Evolutionary conservation across 2,888 invertebrate species (phyloP), one percentile per base, ranked within the genome.

Genomic region (Tachina lurida): DNA sequence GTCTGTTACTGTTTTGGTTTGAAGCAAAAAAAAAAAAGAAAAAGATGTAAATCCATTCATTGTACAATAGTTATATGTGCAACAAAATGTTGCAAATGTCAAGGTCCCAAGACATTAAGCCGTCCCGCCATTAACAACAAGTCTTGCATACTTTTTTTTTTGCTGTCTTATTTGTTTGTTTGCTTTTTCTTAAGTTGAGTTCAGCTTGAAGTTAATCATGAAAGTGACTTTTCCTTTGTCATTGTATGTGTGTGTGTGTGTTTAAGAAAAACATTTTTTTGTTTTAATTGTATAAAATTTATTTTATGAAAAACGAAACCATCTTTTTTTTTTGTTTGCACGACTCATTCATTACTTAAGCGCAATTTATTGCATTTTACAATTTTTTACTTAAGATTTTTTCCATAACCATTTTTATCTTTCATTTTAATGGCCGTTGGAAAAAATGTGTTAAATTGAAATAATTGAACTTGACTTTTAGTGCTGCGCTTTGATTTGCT

Each of bases 81-180:
- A 83, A 71, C 86, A 83, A 73, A 58, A 83, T 83, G 83, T 83
- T 76, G 86, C 83, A 86, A 86, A 86, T 83, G 86, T 86, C 86
- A 86, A 86, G 86, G 86, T 86, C 86, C 75, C 86, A 86, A 47
- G 71, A 68, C 65, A 67, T 76, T 79, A 65, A 71, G 13, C 15
- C 71, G 76, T 45, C 65, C 79, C 80, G 65, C 41, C 79, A 79
- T 71, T 71, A 75, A 70, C 22, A 65, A 65, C 67, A 68, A 73
- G 76, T 70, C 54, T 58, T 63, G 31, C 45, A 39, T 49, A 39
- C n/a, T 49, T 17, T 56, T 39, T 22, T 31, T 31, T 2, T 31
- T 56, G 31, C 31, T 17, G 15, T 45, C 9, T 45, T 62, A 45
- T 54, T 19, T 43, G 10, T 63, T 13, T 41, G 12, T 17, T 15